Percentiles rank a stretch among this genome's conserved stretches.
phyloP scores from a whole-genome alignment of 2,888 invertebrate genomes.

The Zaprionus lineosus region DNA sequence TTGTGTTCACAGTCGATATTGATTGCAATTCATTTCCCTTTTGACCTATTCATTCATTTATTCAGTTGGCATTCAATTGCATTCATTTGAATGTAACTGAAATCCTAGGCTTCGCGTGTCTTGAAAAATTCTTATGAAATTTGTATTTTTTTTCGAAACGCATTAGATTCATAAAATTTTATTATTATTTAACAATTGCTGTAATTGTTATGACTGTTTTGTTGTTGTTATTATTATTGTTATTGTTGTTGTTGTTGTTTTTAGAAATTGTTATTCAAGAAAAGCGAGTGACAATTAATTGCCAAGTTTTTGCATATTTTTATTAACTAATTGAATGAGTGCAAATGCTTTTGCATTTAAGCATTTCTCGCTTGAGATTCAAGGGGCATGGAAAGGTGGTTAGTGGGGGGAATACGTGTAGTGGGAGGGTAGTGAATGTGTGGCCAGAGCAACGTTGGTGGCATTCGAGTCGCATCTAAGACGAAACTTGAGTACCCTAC shows the following conservation, averaged over 20 bases:
- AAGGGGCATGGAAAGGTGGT: neutral
- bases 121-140: constrained; percentile 25
- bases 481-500: neutral
- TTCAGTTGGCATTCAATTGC: constrained; percentile 28
- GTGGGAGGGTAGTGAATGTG: neutral
- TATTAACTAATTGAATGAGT: constrained; percentile 53
- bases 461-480: constrained; percentile 4
- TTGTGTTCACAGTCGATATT: too few species aligned
- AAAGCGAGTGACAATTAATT: constrained; percentile 52
- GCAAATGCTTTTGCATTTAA: constrained; percentile 15
- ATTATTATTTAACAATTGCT: constrained; percentile 46
- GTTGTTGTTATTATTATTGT: constrained; percentile 11
- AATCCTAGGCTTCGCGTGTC: constrained; percentile 18
- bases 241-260: constrained; percentile 15
- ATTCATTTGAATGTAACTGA: constrained; percentile 10
- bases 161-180: constrained; percentile 55
- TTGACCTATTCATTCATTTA: constrained; percentile 13
- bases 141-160: constrained; percentile 9
- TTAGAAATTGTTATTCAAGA: constrained; percentile 69
- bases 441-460: constrained; percentile 26
- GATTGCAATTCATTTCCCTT: constrained; percentile 14
- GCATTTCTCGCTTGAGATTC: constrained; percentile 26
- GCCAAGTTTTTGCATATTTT: constrained; percentile 44
- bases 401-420: neutral
- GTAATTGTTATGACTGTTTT: constrained; percentile 27